These are phyloP conservation scores for Abramis brama DNA, from an alignment of 2,113 vertebrate species.

Conservation along the genomic window DNA sequence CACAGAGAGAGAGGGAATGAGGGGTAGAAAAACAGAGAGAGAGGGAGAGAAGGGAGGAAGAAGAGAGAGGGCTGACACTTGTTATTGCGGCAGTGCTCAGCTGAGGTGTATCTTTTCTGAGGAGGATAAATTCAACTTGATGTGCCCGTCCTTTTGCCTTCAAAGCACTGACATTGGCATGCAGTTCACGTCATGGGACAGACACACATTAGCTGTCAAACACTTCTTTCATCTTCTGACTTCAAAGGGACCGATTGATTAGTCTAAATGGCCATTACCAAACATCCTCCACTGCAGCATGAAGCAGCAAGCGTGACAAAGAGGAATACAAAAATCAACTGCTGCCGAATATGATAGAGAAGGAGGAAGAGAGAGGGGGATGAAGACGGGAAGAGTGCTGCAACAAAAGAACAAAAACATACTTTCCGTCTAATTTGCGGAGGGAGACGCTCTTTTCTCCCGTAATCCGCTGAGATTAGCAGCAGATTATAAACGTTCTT, in stretches of 20 bases:
- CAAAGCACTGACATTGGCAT: conserved; percentile 75
- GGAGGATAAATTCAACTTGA: conserved; percentile 72
- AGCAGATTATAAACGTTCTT: conserved; percentile 32
- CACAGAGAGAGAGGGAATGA: conserved; percentile 65
- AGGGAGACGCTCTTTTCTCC: conserved; percentile 44
- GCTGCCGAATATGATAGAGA: conserved; percentile 59
- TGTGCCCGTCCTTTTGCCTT: conserved; percentile 67
- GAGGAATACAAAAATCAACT: conserved; percentile 67
- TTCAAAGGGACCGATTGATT: conserved; percentile 82
- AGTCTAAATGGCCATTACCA: conserved; percentile 82
- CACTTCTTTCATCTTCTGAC: conserved; percentile 79
- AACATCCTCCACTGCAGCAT: conserved; percentile 71
- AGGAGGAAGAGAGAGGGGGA: conserved; percentile 52
- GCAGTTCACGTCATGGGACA: conserved; percentile 76
- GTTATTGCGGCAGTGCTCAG: conserved; percentile 64
- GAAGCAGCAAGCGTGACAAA: conserved; percentile 69
- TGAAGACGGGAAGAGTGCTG: conserved; percentile 29
- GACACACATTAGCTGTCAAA: conserved; percentile 79
- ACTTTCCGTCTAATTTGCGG: conserved; percentile 38
- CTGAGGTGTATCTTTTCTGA: conserved; percentile 69
- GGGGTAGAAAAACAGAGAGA: conserved; percentile 48
- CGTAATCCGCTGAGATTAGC: conserved; percentile 40
- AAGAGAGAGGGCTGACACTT: conserved; percentile 63
- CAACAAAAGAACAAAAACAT: conserved; percentile 45
- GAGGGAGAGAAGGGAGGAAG: conserved; percentile 49